phyloP scores from a whole-genome alignment of 2,888 invertebrate genomes.

The Trachelus stipa region DNA sequence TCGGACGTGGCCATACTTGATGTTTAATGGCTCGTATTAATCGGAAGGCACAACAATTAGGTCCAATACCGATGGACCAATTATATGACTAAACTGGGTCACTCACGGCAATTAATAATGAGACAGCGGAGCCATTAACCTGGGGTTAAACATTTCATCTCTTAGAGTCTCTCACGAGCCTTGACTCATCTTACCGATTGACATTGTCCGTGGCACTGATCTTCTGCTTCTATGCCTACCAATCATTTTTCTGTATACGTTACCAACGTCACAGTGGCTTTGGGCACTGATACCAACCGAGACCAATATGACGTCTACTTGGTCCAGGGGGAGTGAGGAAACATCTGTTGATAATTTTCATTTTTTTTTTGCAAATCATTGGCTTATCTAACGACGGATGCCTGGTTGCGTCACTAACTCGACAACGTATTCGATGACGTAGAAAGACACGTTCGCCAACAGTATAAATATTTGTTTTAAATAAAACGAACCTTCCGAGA shows the following conservation, averaged over 20 bases:
- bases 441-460: slow-evolving; percentile 21
- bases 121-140: slow-evolving; percentile 16
- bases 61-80: slow-evolving; percentile 38
- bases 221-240: background rate
- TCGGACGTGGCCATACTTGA: slow-evolving; percentile 31
- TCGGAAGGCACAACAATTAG: slow-evolving; percentile 24
- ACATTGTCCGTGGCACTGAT: background rate
- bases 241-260: background rate
- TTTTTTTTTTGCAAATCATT: background rate
- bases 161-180: background rate
- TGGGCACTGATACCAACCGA: background rate
- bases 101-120: slow-evolving; percentile 41
- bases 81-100: slow-evolving; percentile 42
- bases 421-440: slow-evolving; percentile 46
- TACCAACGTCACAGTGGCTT: background rate
- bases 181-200: background rate
- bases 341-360: background rate
- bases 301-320: background rate
- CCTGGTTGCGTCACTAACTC: slow-evolving; percentile 42
- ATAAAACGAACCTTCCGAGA: slow-evolving; percentile 20
- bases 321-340: background rate
- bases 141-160: slow-evolving; percentile 2
- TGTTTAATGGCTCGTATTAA: slow-evolving; percentile 49
- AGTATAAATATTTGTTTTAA: slow-evolving; percentile 45
- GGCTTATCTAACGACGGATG: slow-evolving; percentile 13